Percentiles rank a stretch among this genome's conserved stretches.
These are phyloP conservation scores for Drosophila burlai DNA, from an alignment of 1,140 invertebrate genomes.

Conservation along the genomic window DNA sequence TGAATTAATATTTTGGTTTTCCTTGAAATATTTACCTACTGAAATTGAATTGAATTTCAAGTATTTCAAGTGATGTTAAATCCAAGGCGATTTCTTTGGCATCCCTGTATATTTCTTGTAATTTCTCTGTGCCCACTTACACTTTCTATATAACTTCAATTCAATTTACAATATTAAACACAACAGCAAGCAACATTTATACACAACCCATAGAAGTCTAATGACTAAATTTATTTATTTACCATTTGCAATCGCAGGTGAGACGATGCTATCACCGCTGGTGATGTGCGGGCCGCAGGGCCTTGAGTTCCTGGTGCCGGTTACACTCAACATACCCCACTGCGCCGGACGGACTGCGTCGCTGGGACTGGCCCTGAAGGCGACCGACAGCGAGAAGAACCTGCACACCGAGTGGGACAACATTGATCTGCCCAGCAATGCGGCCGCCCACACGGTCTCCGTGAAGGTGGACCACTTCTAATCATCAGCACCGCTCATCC, in stretches of 20 bases:
- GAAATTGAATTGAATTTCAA: too few relatives aligned
- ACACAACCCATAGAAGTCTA: slow-evolving; percentile 7
- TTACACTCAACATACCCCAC: slow-evolving; percentile 93
- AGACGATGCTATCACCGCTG: slow-evolving; percentile 95
- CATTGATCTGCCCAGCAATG: slow-evolving; percentile 90
- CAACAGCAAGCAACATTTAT: slow-evolving; percentile 2
- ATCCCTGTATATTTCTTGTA: background rate
- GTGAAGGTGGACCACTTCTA: slow-evolving; percentile 96
- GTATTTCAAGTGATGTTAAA: background rate
- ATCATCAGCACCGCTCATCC: slow-evolving; percentile 44
- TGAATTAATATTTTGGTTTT: background rate
- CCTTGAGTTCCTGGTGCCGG: slow-evolving; percentile 93
- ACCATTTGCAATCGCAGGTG: slow-evolving; percentile 88
- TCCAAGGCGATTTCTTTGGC: background rate
- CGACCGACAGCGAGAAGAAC: slow-evolving; percentile 91
- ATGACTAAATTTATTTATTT: slow-evolving; percentile 43
- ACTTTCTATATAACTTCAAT: slow-evolving; percentile 8
- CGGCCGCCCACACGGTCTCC: slow-evolving; percentile 93
- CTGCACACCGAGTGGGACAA: slow-evolving; percentile 91
- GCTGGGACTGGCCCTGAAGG: slow-evolving; percentile 90
- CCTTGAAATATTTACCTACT: too few relatives aligned
- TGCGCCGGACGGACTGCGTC: slow-evolving; percentile 90
- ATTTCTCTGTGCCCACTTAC: slow-evolving; percentile 22
- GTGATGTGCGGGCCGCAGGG: slow-evolving; percentile 98
- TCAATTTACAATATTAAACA: slow-evolving; percentile 22